phyloP scores from a whole-genome alignment of 2,888 invertebrate species.

The Tillus elongatus region DNA sequence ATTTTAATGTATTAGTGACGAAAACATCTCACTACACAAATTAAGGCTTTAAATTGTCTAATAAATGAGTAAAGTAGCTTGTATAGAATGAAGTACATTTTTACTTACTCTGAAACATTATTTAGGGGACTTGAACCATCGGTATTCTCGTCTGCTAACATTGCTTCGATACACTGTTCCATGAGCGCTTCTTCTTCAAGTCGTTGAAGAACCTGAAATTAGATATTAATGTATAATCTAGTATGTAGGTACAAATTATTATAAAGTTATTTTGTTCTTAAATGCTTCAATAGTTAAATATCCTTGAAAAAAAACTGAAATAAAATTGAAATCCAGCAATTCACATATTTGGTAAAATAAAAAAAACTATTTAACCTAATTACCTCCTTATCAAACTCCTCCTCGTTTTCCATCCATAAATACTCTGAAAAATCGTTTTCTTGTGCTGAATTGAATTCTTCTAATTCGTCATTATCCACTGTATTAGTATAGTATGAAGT shows the following conservation, averaged over 20 bases:
- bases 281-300: too few species aligned
- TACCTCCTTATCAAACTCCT: slow-evolving; percentile 87
- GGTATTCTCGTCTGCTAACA: slow-evolving; percentile 60
- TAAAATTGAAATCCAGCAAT: too few species aligned
- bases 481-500: slow-evolving; percentile 29
- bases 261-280: too few species aligned
- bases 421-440: slow-evolving; percentile 80
- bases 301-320: too few species aligned
- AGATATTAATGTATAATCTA: slow-evolving; percentile 10
- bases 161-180: slow-evolving; percentile 80
- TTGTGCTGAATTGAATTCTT: slow-evolving; percentile 41
- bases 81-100: too few species aligned
- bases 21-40: too few species aligned
- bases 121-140: slow-evolving; percentile 43
- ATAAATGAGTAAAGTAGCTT: too few species aligned
- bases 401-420: slow-evolving; percentile 92
- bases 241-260: background rate
- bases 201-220: slow-evolving; percentile 66
- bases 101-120: slow-evolving; percentile 23
- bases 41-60: too few species aligned
- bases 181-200: slow-evolving; percentile 79
- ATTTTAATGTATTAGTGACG: too few species aligned
- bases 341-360: too few species aligned
- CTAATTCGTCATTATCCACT: slow-evolving; percentile 31
- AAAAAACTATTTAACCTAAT: slow-evolving; percentile 10